Base-by-base conservation (phyloP, 1,140 invertebrate genomes). In the Babylonia areolata region DNA sequence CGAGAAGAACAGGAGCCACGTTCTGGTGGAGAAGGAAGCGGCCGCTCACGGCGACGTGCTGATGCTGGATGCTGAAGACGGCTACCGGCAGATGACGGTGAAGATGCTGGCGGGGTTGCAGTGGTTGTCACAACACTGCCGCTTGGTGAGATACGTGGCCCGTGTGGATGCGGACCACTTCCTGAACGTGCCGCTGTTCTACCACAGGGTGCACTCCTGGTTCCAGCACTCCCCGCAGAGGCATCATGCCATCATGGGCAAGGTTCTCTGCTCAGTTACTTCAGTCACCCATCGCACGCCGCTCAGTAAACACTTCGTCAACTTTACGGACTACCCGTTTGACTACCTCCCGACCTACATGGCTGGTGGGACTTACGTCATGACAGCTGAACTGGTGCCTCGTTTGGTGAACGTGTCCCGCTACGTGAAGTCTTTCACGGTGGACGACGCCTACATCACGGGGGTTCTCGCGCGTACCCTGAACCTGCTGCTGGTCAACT, bases 101-200 rank as follows among this genome's bases (percentile, higher is more conserved):
- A 93, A 93, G 86, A 97, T 98, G 91, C 91, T 97, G 0, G 97
- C 98, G 97, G 97, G 97, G 0, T 91, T 98, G 40, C 95, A 96
- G 89, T 98, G 97, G 97, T 96, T 96, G 0, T 91, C 95, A 1
- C 93, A 93, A 17, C 94, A 95, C 87, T 98, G 97, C 92, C 93
- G 95, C 33, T 1, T 42, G 35, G 1, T 51, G 1, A 35, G 2
- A 6, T 97, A 96, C 91, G 95, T 98, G 23, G 95, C 98, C 17
- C 98, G 98, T 95, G 96, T 97, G 93, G 97, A 98, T 93, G 97
- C 98, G 93, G 97, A 98, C 92, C 97, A 97, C 85, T 96, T 97
- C 69, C 95, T 97, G 28, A 96, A 98, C 94, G 90, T 98, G 15
- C 96, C 96, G 2, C 12, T 64, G 0, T 39, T 73, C 40, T 81